phyloP scores from a whole-genome alignment of 2,888 invertebrate species.

The Periphyllus acericola region DNA sequence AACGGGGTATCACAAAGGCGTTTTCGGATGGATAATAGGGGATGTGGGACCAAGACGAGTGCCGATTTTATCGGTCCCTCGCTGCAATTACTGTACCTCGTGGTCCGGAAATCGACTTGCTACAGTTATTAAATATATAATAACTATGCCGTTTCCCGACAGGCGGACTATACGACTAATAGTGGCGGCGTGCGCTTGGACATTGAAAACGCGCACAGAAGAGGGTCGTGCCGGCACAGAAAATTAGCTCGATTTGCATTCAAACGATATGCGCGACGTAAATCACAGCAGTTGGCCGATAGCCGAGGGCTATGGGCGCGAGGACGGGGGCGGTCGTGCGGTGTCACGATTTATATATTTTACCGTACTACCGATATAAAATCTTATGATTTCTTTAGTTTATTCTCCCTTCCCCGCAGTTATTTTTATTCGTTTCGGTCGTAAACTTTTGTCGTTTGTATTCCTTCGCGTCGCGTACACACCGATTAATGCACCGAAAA shows the following conservation, averaged over 20 bases:
- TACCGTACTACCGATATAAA: constrained; percentile 7
- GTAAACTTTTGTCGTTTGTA: constrained; percentile 32
- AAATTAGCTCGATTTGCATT: constrained; percentile 54
- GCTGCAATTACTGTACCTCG: constrained; percentile 17
- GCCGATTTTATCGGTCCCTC: constrained; percentile 21
- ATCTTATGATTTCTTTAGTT: neutral
- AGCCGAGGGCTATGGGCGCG: neutral
- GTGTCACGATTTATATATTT: constrained; percentile 8
- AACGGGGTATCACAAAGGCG: neutral
- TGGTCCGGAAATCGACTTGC: constrained; percentile 45
- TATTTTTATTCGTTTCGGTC: neutral
- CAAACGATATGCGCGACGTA: constrained; percentile 28
- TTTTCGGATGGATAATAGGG: neutral
- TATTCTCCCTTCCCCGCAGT: neutral
- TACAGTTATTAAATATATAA: constrained; percentile 48
- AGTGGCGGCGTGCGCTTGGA: neutral
- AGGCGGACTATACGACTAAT: neutral
- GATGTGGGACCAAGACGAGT: neutral
- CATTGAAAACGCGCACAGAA: neutral
- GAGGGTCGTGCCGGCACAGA: constrained; percentile 20
- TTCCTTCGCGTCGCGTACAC: neutral
- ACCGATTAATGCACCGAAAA: constrained; percentile 4
- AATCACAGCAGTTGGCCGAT: neutral
- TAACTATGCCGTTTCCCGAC: constrained; percentile 1
- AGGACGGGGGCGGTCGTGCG: neutral